Evolutionary conservation across 2,113 vertebrate species (phyloP).

Genomic region (Rattus norvegicus): GRCr8 NC_086021.1:113476001-113476500

Average conservation of each 20-base stretch:
- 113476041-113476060: neutral
- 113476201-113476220: neutral
- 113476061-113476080: neutral
- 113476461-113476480: neutral
- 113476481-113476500: neutral
- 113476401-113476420: neutral
- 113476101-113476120: conserved; percentile 24
- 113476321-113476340: neutral
- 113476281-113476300: neutral
- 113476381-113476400: neutral
- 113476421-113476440: neutral
- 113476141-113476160: neutral
- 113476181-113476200: conserved; percentile 37
- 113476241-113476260: neutral
- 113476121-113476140: conserved; percentile 7
- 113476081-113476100: conserved; percentile 15
- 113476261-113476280: neutral
- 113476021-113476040: neutral
- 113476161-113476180: neutral
- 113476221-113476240: neutral
- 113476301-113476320: neutral
- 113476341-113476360: neutral
- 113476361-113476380: neutral
- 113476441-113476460: neutral
- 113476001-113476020: neutral